phyloP scores from a whole-genome alignment of 2,113 vertebrate species.

The Raja brachyura region DNA sequence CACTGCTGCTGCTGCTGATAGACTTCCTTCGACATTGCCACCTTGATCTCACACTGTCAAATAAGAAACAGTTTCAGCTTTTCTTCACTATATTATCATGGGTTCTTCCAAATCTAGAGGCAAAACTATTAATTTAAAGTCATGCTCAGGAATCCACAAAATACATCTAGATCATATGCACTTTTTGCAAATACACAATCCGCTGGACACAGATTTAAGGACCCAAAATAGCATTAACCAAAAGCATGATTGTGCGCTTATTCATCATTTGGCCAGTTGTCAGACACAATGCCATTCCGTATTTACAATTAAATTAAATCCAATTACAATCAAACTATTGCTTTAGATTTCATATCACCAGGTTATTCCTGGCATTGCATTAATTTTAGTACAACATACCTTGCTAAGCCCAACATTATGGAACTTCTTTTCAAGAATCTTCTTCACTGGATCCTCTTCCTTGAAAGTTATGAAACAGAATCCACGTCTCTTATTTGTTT shows the following conservation, averaged over 20 bases:
- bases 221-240: neutral
- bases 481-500: slow-evolving; percentile 95
- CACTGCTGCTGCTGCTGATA: slow-evolving; percentile 91
- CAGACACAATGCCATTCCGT: neutral
- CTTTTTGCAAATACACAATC: neutral
- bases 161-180: neutral
- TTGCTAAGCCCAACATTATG: slow-evolving; percentile 97
- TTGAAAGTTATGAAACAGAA: slow-evolving; percentile 99
- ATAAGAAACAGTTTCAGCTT: neutral
- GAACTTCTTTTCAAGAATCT: slow-evolving; percentile 97
- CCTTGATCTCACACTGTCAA: slow-evolving; percentile 93
- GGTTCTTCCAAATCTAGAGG: too few relatives aligned
- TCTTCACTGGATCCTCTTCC: slow-evolving; percentile 92
- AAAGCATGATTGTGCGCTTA: neutral
- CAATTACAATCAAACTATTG: neutral
- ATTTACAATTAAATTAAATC: neutral
- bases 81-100: neutral
- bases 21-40: slow-evolving; percentile 97
- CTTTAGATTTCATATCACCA: neutral
- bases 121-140: neutral
- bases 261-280: neutral
- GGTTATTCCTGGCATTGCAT: neutral
- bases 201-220: neutral
- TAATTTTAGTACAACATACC: slow-evolving; percentile 55
- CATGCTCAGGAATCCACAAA: neutral